Conservation (phyloP, 1,140 invertebrate species). For the Stegodyphus dumicola region DNA sequence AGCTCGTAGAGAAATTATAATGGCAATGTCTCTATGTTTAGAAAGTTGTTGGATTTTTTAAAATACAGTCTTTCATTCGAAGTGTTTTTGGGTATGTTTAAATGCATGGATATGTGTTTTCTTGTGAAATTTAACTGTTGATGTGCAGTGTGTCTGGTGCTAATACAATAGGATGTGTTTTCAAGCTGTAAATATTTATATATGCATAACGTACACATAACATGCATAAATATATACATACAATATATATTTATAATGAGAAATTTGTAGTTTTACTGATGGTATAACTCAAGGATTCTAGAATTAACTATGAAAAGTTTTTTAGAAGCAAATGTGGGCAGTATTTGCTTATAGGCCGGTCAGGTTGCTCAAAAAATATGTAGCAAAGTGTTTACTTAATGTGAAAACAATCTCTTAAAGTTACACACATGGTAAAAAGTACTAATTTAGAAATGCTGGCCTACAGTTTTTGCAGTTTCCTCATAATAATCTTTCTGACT, state of each 20-base stretch:
- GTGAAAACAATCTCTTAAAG: slow-evolving; percentile 49
- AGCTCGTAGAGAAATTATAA: not conserved
- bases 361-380: slow-evolving; percentile 49
- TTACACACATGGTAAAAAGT: slow-evolving; percentile 2
- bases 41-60: not conserved
- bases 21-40: slow-evolving; percentile 10
- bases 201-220: slow-evolving; percentile 25
- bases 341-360: slow-evolving; percentile 28
- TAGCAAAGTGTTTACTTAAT: slow-evolving; percentile 50
- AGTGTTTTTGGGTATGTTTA: slow-evolving; percentile 5
- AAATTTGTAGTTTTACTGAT: slow-evolving; percentile 55
- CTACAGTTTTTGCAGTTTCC: not conserved
- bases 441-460: slow-evolving; percentile 7
- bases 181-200: slow-evolving; percentile 57
- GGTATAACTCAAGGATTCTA: slow-evolving; percentile 27
- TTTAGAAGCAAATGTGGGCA: slow-evolving; percentile 34
- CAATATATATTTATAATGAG: slow-evolving; percentile 56
- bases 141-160: slow-evolving; percentile 56
- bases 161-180: slow-evolving; percentile 51
- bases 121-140: slow-evolving; percentile 29
- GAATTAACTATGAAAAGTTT: slow-evolving; percentile 38
- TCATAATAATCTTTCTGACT: no score
- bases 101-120: slow-evolving; percentile 28
- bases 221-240: not conserved
- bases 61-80: slow-evolving; percentile 28